These are phyloP conservation scores for Hypsopygia costalis DNA, from an alignment of 2,888 invertebrate genomes.

Conservation along the genomic window DNA sequence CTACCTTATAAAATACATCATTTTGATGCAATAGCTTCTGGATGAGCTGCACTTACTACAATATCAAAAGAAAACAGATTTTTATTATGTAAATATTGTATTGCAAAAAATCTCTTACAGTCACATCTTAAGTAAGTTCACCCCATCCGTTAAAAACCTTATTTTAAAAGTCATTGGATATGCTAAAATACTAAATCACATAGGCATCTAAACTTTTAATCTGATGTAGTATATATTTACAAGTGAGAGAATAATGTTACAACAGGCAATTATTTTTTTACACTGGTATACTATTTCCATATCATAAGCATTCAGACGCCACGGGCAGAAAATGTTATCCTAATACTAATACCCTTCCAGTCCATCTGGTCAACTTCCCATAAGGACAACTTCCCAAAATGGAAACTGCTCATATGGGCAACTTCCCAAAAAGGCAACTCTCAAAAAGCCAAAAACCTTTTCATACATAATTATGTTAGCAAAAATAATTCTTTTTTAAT, in stretches of 20 bases:
- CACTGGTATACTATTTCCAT: neutral
- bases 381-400: too few relatives aligned
- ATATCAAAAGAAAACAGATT: slow-evolving; percentile 10
- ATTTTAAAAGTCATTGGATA: slow-evolving; percentile 38
- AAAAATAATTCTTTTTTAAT: too few relatives aligned
- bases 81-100: slow-evolving; percentile 12
- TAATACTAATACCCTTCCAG: too few relatives aligned
- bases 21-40: slow-evolving; percentile 40
- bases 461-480: too few relatives aligned
- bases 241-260: slow-evolving; percentile 11
- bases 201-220: slow-evolving; percentile 34
- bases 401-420: too few relatives aligned
- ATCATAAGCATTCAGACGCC: too few relatives aligned
- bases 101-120: slow-evolving; percentile 13
- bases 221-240: slow-evolving; percentile 26
- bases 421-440: too few relatives aligned
- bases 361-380: too few relatives aligned
- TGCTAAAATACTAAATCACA: slow-evolving; percentile 54
- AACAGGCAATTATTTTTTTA: neutral
- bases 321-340: too few relatives aligned
- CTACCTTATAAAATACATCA: slow-evolving; percentile 53
- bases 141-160: slow-evolving; percentile 40
- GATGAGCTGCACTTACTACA: slow-evolving; percentile 48
- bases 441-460: too few relatives aligned
- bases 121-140: slow-evolving; percentile 38